phyloP scores from a whole-genome alignment of 1,140 invertebrate genomes.

The Ceratitis capitata region DNA sequence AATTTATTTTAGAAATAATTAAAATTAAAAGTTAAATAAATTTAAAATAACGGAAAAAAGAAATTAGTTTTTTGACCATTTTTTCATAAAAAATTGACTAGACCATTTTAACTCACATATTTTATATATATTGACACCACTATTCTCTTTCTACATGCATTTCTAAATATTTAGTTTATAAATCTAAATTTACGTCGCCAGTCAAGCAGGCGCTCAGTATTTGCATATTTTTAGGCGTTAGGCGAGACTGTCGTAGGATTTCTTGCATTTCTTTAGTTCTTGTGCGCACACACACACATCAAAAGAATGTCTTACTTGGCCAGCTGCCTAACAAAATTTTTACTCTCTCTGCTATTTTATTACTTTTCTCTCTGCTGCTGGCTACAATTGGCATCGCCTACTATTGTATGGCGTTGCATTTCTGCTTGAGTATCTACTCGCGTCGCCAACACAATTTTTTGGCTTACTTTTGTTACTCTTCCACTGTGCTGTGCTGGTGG shows the following conservation, averaged over 20 bases:
- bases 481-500: neutral
- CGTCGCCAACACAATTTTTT: neutral
- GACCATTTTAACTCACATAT: no score
- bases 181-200: slow-evolving; percentile 13
- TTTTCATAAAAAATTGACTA: no score
- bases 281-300: no score
- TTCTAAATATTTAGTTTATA: no score
- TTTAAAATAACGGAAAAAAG: no score
- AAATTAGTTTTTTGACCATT: no score
- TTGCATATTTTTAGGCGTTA: slow-evolving; percentile 25
- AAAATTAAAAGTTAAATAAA: no score
- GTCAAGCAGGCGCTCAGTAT: slow-evolving; percentile 19
- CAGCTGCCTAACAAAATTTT: neutral
- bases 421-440: neutral
- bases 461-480: no score
- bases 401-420: slow-evolving; percentile 5
- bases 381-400: neutral
- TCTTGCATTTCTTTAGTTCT: neutral
- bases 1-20: no score
- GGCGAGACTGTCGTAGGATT: neutral
- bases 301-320: slow-evolving; percentile 30
- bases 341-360: neutral
- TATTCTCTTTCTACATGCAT: no score
- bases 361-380: neutral
- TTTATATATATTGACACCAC: no score